Evolutionary conservation across 2,797 vertebrate genomes (phyloP).

Genomic region (Hoplostethus mediterraneus): DNA sequence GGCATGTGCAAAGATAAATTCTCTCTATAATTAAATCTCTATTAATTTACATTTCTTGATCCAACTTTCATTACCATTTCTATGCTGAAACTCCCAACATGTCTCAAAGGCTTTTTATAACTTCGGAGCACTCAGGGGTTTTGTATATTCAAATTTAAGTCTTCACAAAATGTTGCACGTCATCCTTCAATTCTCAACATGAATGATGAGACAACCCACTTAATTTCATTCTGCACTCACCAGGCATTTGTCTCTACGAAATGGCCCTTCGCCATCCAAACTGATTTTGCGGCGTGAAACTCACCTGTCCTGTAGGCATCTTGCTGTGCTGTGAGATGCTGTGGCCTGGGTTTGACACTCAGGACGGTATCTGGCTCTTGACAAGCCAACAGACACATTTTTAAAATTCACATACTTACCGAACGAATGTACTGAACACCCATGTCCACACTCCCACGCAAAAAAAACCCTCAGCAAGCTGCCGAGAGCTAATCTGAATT

Average conservation of each 20-base stretch:
- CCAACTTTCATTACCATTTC: background rate
- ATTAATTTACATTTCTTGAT: conserved; percentile 11
- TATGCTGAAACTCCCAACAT: background rate
- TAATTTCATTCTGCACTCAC: conserved; percentile 7
- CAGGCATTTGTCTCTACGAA: background rate
- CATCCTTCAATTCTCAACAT: background rate
- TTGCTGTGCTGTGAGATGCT: too few relatives aligned
- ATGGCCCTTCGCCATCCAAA: background rate
- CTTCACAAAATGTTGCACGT: background rate
- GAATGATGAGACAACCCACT: background rate
- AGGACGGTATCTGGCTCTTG: too few relatives aligned
- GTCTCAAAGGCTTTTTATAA: background rate
- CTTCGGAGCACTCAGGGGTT: too few relatives aligned
- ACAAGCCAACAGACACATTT: too few relatives aligned
- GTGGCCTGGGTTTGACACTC: too few relatives aligned
- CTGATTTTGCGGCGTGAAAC: conserved; percentile 4
- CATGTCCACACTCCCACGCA: conserved; percentile 1
- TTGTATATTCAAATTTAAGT: background rate
- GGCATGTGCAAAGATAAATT: background rate
- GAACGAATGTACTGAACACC: conserved; percentile 2
- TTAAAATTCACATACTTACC: too few relatives aligned
- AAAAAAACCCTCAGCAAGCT: conserved; percentile 10
- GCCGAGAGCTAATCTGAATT: conserved; percentile 25
- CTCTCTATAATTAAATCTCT: background rate
- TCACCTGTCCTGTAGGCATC: conserved; percentile 1